Evolutionary conservation across 2,113 vertebrate genomes (phyloP).

Genomic region (Carassius carassius): DNA sequence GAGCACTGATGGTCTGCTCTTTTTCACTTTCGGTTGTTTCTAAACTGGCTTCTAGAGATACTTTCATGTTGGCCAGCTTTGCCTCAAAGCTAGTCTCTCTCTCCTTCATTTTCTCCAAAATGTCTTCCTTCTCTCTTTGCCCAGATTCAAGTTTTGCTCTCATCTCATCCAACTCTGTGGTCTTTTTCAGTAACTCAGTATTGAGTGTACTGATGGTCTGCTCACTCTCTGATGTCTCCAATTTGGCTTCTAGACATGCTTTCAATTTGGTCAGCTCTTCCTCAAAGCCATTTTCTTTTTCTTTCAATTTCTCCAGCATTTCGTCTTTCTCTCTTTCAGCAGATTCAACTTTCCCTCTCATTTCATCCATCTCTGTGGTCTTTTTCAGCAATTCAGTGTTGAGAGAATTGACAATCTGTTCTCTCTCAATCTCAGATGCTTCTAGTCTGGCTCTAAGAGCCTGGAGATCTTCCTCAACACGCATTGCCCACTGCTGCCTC

Average conservation of each 20-base stretch:
- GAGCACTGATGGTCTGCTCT: slow-evolving; percentile 37
- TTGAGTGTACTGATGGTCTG: slow-evolving; percentile 62
- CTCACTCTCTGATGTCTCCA: slow-evolving; percentile 70
- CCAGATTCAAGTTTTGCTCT: slow-evolving; percentile 68
- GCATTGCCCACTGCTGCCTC: slow-evolving; percentile 64
- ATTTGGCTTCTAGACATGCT: slow-evolving; percentile 51
- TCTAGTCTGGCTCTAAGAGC: slow-evolving; percentile 66
- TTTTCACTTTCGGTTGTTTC: slow-evolving; percentile 61
- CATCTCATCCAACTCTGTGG: slow-evolving; percentile 67
- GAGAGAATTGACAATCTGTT: slow-evolving; percentile 38
- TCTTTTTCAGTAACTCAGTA: slow-evolving; percentile 20
- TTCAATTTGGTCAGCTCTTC: slow-evolving; percentile 68
- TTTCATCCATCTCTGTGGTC: slow-evolving; percentile 63
- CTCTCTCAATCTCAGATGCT: slow-evolving; percentile 56
- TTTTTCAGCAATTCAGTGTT: slow-evolving; percentile 43
- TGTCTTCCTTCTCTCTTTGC: slow-evolving; percentile 59
- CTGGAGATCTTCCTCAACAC: slow-evolving; percentile 60
- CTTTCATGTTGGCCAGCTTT: not conserved
- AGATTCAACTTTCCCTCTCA: slow-evolving; percentile 64
- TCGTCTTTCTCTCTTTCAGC: slow-evolving; percentile 58
- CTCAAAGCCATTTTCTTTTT: slow-evolving; percentile 61
- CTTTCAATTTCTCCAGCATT: slow-evolving; percentile 53
- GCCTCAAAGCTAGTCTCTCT: not conserved
- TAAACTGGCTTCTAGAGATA: slow-evolving; percentile 37
- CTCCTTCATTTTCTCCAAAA: slow-evolving; percentile 31